A percentile compares a stretch with the other conserved stretches of the same genome.
phyloP scores from a whole-genome alignment of 2,888 invertebrate species.

The Conops quadrifasciatus region DNA sequence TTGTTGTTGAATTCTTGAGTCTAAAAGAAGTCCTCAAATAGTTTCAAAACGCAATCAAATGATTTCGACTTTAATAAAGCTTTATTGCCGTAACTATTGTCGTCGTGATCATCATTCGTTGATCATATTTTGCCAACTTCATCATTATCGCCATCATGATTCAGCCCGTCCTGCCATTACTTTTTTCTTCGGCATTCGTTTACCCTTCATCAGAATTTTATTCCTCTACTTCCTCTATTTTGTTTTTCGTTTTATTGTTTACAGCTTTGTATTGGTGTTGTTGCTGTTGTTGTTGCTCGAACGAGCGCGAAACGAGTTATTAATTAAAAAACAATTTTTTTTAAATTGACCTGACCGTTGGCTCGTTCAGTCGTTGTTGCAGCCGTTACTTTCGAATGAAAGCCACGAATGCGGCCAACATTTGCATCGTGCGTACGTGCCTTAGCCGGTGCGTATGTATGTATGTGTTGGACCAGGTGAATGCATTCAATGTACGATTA shows the following conservation, averaged over 20 bases:
- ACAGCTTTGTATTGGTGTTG: not conserved
- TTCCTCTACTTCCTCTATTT: not conserved
- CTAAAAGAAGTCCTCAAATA: too few relatives aligned
- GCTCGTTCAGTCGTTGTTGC: not conserved
- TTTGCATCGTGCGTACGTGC: not conserved
- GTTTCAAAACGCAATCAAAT: too few relatives aligned
- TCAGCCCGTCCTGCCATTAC: not conserved
- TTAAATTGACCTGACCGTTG: not conserved
- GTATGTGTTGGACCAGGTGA: not conserved
- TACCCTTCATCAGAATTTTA: not conserved
- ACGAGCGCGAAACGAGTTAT: not conserved
- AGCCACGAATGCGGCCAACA: too few relatives aligned
- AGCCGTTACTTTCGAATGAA: not conserved
- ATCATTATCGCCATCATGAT: not conserved
- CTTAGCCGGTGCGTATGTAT: not conserved
- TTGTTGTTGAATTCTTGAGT: too few relatives aligned
- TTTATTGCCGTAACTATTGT: too few relatives aligned
- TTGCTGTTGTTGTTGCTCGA: not conserved
- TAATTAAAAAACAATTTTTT: constrained; percentile 4
- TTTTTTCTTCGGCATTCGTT: not conserved
- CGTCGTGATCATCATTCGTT: not conserved
- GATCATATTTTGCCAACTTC: not conserved
- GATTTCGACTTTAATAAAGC: too few relatives aligned
- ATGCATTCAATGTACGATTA: too few relatives aligned
- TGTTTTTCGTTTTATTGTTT: not conserved